These are phyloP conservation scores for Acanthurus leucopareius DNA, from an alignment of 2,797 vertebrate genomes.

Conservation along the genomic window DNA sequence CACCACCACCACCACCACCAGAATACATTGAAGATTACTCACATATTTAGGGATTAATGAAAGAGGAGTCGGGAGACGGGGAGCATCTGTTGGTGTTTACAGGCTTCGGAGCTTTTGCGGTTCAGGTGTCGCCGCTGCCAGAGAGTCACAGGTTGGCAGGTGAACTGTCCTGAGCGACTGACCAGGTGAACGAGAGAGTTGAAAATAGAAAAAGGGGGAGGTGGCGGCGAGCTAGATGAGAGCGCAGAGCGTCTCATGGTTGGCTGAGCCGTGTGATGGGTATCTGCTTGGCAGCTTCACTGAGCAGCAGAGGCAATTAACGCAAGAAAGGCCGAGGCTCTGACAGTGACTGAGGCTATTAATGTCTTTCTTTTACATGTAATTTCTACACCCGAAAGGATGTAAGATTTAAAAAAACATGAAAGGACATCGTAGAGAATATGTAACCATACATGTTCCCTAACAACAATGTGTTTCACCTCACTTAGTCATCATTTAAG, in stretches of 20 bases:
- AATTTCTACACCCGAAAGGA: neutral
- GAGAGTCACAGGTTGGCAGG: neutral
- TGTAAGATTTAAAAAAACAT: neutral
- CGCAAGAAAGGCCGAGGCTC: constrained; percentile 26
- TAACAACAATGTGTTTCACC: neutral
- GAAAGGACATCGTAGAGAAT: neutral
- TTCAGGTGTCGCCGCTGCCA: neutral
- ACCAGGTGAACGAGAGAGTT: constrained; percentile 30
- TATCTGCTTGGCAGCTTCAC: constrained; percentile 34
- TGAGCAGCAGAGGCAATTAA: constrained; percentile 42
- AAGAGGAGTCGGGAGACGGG: constrained; percentile 30
- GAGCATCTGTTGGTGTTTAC: neutral
- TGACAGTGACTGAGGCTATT: constrained; percentile 24
- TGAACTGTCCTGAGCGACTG: neutral
- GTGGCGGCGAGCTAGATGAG: neutral
- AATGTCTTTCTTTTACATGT: constrained; percentile 3
- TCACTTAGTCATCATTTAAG: neutral
- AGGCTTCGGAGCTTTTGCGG: constrained; percentile 4
- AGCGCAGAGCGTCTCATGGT: neutral
- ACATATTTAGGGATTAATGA: constrained; percentile 40
- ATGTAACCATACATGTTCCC: neutral
- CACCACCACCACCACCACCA: neutral
- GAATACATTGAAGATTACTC: constrained; percentile 40
- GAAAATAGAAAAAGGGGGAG: constrained; percentile 7
- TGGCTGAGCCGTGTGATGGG: constrained; percentile 25